phyloP scores from a whole-genome alignment of 2,113 vertebrate genomes.

The Verasper variegatus region DNA sequence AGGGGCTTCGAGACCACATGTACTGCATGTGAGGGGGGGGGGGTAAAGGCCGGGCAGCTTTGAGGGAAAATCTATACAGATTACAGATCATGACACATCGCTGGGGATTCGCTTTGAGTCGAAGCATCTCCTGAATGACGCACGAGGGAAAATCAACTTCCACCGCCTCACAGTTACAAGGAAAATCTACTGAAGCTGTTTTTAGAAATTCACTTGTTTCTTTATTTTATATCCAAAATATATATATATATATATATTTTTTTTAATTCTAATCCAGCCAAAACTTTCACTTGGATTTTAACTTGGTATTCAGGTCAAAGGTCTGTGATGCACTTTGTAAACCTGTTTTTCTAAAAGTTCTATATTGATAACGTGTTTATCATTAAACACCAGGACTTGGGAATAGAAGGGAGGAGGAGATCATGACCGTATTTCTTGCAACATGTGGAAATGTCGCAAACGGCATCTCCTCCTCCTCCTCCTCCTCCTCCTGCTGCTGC shows the following conservation, averaged over 20 bases:
- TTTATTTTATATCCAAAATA: not conserved
- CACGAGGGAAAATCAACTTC: constrained; percentile 20
- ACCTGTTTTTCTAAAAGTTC: not conserved
- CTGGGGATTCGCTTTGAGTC: constrained; percentile 48
- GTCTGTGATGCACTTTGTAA: not conserved
- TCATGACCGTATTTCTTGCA: not conserved
- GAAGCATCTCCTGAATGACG: constrained; percentile 31
- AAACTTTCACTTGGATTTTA: too few relatives aligned
- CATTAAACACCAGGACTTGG: too few relatives aligned
- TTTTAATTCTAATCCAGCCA: not conserved
- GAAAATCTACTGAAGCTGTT: not conserved
- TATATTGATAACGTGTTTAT: not conserved
- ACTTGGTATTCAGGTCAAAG: too few relatives aligned
- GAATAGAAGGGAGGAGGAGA: too few relatives aligned
- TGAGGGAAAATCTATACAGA: constrained; percentile 65
- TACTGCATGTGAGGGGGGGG: constrained; percentile 43
- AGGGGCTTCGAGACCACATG: constrained; percentile 39
- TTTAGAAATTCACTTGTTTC: not conserved
- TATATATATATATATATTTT: not conserved
- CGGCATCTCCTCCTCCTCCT: too few relatives aligned
- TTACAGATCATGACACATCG: constrained; percentile 51
- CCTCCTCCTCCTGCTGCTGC: not conserved
- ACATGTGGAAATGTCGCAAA: not conserved
- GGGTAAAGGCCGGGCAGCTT: constrained; percentile 25
- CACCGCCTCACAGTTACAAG: not conserved